Conservation (phyloP, 2,113 vertebrate species). For the Ammodytes dubius region DNA sequence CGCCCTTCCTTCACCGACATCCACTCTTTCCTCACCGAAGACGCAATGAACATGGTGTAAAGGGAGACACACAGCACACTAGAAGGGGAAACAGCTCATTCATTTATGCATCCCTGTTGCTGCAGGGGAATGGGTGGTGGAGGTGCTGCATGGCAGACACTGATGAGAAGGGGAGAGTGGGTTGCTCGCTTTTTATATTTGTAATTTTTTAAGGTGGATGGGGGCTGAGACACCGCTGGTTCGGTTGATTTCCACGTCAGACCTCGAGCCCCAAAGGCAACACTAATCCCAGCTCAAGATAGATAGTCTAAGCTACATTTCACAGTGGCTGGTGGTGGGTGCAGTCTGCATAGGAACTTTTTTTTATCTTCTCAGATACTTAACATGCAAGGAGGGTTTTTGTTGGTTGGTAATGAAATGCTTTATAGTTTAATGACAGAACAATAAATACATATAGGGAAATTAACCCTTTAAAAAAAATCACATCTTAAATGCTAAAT, state of each 20-base stretch:
- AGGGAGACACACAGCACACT: neutral
- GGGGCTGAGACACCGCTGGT: slow-evolving; percentile 81
- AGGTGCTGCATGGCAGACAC: slow-evolving; percentile 43
- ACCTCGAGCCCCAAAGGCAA: slow-evolving; percentile 43
- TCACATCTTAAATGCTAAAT: slow-evolving; percentile 7
- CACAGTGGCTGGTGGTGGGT: slow-evolving; percentile 72
- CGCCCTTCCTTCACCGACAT: slow-evolving; percentile 90
- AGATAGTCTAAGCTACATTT: slow-evolving; percentile 41
- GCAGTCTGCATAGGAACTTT: slow-evolving; percentile 70
- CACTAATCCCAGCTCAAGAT: slow-evolving; percentile 38
- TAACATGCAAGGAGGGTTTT: slow-evolving; percentile 22
- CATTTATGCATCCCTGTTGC: slow-evolving; percentile 19
- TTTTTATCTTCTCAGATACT: slow-evolving; percentile 54
- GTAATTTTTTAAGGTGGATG: slow-evolving; percentile 56
- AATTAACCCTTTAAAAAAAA: neutral
- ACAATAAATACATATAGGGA: slow-evolving; percentile 3
- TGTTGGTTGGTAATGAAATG: slow-evolving; percentile 30
- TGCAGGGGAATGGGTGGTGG: slow-evolving; percentile 41
- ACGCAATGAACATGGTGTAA: slow-evolving; percentile 91
- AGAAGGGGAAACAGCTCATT: neutral
- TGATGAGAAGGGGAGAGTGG: slow-evolving; percentile 49
- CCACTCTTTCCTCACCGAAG: slow-evolving; percentile 90
- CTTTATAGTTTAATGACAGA: slow-evolving; percentile 30
- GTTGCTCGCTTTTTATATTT: slow-evolving; percentile 72
- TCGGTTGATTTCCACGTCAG: slow-evolving; percentile 77